These are phyloP conservation scores for Hystrix brachyura DNA, from an alignment of 2,113 vertebrate genomes.

Conservation along the genomic window DNA sequence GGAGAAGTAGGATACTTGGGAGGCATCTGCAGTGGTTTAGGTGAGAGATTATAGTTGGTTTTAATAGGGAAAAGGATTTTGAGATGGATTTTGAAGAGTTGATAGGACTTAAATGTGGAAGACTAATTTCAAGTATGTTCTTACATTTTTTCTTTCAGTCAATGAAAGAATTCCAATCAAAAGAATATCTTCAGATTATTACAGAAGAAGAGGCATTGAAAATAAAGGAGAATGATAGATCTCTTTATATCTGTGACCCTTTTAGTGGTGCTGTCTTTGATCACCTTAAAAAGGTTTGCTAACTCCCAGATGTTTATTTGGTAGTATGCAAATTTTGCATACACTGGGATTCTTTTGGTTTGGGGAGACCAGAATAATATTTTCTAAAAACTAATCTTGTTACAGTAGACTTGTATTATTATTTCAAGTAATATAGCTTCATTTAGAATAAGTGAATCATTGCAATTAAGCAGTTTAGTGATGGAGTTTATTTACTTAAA, in stretches of 20 bases:
- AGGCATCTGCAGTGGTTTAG: background rate
- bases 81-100: constrained; percentile 15
- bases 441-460: background rate
- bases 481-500: constrained; percentile 9
- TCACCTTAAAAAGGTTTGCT: constrained; percentile 94
- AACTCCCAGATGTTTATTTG: background rate
- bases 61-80: constrained; percentile 18
- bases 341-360: constrained; percentile 14
- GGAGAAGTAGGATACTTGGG: background rate
- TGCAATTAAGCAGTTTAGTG: constrained; percentile 24
- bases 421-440: constrained; percentile 18
- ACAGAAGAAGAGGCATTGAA: constrained; percentile 90
- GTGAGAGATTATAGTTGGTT: background rate
- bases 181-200: constrained; percentile 94
- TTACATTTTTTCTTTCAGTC: constrained; percentile 88
- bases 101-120: background rate
- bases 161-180: constrained; percentile 95
- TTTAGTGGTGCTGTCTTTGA: constrained; percentile 92
- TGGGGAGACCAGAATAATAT: background rate
- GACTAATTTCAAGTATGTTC: background rate
- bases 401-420: background rate
- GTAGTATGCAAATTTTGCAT: background rate
- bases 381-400: constrained; percentile 29
- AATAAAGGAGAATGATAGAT: constrained; percentile 94
- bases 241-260: constrained; percentile 95